A percentile compares a stretch with the other conserved stretches of the same genome.
These are phyloP conservation scores for Tiaroga cobitis DNA, from an alignment of 2,797 vertebrate genomes.

Conservation along the genomic window DNA sequence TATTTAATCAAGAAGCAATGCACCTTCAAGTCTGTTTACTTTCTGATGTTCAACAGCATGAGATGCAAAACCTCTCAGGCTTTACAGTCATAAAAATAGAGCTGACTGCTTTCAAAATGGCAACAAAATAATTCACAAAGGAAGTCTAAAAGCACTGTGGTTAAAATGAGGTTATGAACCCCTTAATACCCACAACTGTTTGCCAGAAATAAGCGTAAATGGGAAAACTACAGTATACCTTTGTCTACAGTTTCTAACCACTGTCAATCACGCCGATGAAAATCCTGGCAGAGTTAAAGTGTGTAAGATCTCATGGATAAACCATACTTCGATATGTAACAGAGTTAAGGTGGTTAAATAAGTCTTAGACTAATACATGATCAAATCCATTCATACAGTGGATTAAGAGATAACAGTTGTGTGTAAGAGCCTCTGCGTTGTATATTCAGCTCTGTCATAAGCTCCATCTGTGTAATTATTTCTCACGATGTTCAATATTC, in stretches of 20 bases:
- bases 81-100: constrained; percentile 15
- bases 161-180: not conserved
- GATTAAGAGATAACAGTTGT: constrained; percentile 57
- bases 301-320: not conserved
- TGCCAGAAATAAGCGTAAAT: not conserved
- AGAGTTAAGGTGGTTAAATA: constrained; percentile 5
- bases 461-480: constrained; percentile 13
- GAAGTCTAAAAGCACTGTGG: not conserved
- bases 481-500: not conserved
- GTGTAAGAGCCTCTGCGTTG: constrained; percentile 35
- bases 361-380: not conserved
- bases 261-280: not conserved
- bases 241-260: not conserved
- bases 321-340: not conserved
- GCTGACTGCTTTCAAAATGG: not conserved
- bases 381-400: constrained; percentile 20
- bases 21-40: not conserved
- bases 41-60: not conserved
- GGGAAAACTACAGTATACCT: not conserved
- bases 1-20: constrained; percentile 11
- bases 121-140: not conserved
- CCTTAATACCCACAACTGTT: not conserved
- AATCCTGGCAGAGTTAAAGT: not conserved
- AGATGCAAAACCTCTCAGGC: constrained; percentile 4
- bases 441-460: not conserved